Conservation (phyloP, 2,888 invertebrate species). For the Nymphalis urticae region DNA sequence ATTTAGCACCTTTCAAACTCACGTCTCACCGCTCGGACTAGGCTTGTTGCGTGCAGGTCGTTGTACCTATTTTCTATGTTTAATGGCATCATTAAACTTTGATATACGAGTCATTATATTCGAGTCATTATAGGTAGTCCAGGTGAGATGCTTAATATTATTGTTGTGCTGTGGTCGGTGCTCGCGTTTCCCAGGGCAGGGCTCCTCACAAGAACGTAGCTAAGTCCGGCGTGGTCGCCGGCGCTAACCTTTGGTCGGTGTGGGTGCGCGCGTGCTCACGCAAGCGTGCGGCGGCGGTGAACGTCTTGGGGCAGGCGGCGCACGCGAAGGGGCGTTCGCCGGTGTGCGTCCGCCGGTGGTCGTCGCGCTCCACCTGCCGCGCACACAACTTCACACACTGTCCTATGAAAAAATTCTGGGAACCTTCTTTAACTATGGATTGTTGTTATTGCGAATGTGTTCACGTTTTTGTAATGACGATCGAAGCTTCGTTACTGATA, state of each 20-base stretch:
- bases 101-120: no score
- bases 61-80: no score
- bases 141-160: no score
- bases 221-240: conserved; percentile 4
- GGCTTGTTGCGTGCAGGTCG: no score
- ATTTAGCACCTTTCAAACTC: no score
- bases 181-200: no score
- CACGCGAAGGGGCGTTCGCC: conserved; percentile 79
- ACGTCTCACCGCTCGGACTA: no score
- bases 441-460: conserved; percentile 11
- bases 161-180: no score
- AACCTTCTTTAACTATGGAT: conserved; percentile 32
- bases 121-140: no score
- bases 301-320: conserved; percentile 75
- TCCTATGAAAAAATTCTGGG: conserved; percentile 38
- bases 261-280: conserved; percentile 77
- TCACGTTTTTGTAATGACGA: neutral
- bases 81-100: no score
- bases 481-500: neutral
- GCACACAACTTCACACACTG: conserved; percentile 18
- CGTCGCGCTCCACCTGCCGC: conserved; percentile 78
- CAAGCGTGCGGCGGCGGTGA: conserved; percentile 77
- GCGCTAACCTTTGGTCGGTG: conserved; percentile 74
- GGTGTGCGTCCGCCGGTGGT: conserved; percentile 76
- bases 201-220: neutral